Evolutionary conservation across 2,797 vertebrate species (phyloP).

Genomic region (Monodelphis domestica): DNA sequence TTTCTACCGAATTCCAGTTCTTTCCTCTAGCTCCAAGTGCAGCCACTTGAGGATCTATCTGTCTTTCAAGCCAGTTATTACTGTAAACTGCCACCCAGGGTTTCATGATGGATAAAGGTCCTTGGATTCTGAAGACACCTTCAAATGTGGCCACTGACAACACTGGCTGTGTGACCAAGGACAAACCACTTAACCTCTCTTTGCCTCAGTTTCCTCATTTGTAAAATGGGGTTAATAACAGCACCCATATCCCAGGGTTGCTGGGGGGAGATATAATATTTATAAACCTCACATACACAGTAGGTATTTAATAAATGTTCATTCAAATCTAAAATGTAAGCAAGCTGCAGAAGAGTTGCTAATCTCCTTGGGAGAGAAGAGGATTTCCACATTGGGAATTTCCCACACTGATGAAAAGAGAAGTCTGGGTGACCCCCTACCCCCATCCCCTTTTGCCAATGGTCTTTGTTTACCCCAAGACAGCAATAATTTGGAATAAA

Average conservation of each 20-base stretch:
- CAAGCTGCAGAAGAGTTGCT: not conserved
- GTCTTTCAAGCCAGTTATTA: not conserved
- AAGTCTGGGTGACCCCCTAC: not conserved
- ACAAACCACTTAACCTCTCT: not conserved
- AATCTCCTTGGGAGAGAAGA: not conserved
- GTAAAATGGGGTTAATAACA: not conserved
- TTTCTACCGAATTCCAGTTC: not conserved
- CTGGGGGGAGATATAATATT: not conserved
- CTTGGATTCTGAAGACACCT: too few species aligned
- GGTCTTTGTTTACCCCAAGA: not conserved
- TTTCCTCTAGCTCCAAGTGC: not conserved
- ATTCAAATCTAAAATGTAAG: not conserved
- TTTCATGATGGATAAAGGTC: too few species aligned
- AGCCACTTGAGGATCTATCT: not conserved
- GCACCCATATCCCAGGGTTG: too few species aligned
- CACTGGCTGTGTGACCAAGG: too few species aligned
- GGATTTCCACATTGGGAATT: not conserved
- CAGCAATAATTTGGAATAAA: not conserved
- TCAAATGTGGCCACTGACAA: accelerated
- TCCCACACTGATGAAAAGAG: not conserved
- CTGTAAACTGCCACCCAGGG: too few species aligned
- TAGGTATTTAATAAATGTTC: not conserved
- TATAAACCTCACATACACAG: not conserved
- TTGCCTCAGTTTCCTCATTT: not conserved
- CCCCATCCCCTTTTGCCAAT: not conserved